These are phyloP conservation scores for Erpetoichthys calabaricus DNA, from an alignment of 2,797 vertebrate species.

Conservation along the genomic window DNA sequence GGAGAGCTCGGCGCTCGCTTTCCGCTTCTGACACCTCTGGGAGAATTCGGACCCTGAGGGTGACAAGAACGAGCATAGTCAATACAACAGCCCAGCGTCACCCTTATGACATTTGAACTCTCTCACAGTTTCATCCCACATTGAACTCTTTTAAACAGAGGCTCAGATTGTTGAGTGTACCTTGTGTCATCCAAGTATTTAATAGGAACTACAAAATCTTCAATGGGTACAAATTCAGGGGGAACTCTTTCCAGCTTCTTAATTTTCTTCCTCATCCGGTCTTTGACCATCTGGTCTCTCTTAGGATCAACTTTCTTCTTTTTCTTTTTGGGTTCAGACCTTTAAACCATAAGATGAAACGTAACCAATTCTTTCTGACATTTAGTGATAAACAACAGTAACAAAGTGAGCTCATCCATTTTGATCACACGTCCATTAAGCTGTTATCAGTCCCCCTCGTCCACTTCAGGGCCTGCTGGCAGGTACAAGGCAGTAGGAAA, in stretches of 20 bases:
- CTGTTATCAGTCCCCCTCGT: too few relatives aligned
- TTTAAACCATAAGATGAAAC: conserved; percentile 22
- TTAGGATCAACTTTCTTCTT: conserved; percentile 80
- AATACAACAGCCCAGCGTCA: not conserved
- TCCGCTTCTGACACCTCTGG: conserved; percentile 54
- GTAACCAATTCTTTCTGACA: not conserved
- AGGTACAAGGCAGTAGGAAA: too few relatives aligned
- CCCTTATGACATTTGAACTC: not conserved
- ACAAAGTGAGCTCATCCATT: too few relatives aligned
- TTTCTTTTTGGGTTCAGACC: conserved; percentile 71
- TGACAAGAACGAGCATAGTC: not conserved
- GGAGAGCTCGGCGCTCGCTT: conserved; percentile 60
- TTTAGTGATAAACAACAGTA: too few relatives aligned
- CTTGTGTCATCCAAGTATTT: conserved; percentile 62
- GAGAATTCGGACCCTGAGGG: conserved; percentile 46
- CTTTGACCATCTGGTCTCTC: conserved; percentile 59
- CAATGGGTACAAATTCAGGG: conserved; percentile 79
- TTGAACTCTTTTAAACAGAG: too few relatives aligned
- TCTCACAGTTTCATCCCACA: too few relatives aligned
- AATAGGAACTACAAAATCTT: conserved; percentile 62
- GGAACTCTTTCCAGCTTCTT: conserved; percentile 68
- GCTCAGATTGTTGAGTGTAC: conserved; percentile 29
- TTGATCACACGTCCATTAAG: too few relatives aligned
- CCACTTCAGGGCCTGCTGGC: too few relatives aligned
- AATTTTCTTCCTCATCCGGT: conserved; percentile 75